Evolutionary conservation across 2,888 invertebrate species (phyloP).

Genomic region (Helleia helle): DNA sequence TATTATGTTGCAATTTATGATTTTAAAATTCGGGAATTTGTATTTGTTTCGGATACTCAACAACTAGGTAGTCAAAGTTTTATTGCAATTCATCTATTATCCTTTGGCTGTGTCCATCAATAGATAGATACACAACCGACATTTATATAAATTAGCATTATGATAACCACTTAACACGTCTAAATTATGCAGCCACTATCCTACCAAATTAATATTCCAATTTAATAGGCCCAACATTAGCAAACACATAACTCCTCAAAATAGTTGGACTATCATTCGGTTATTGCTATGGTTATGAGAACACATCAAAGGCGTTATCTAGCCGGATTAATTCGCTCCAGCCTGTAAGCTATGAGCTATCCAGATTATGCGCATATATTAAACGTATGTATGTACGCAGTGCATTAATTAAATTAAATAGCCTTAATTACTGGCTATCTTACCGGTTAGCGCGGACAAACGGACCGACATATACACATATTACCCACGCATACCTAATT

Average conservation of each 20-base stretch:
- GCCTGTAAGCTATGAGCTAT: slow-evolving; percentile 60
- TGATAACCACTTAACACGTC: no score
- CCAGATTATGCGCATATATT: slow-evolving; percentile 38
- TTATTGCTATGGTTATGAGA: slow-evolving; percentile 13
- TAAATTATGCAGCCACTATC: no score
- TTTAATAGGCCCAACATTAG: slow-evolving; percentile 6
- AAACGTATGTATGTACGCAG: slow-evolving; percentile 37
- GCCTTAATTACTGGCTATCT: slow-evolving; percentile 55
- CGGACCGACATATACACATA: slow-evolving; percentile 17
- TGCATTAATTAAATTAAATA: slow-evolving; percentile 64
- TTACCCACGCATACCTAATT: slow-evolving; percentile 8
- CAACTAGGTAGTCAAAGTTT: no score
- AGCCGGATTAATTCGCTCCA: slow-evolving; percentile 47
- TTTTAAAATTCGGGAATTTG: no score
- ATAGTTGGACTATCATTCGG: slow-evolving; percentile 5
- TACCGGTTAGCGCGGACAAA: slow-evolving; percentile 35
- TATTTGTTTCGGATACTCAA: no score
- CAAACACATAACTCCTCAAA: slow-evolving; percentile 5
- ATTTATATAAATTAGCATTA: no score
- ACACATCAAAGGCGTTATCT: slow-evolving; percentile 52
- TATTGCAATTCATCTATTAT: no score
- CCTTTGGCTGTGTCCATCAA: no score
- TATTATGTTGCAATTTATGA: no score
- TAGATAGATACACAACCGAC: no score
- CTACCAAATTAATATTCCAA: slow-evolving; percentile 7